Conservation (phyloP, 2,888 invertebrate genomes). For the Tyria jacobaeae region DNA sequence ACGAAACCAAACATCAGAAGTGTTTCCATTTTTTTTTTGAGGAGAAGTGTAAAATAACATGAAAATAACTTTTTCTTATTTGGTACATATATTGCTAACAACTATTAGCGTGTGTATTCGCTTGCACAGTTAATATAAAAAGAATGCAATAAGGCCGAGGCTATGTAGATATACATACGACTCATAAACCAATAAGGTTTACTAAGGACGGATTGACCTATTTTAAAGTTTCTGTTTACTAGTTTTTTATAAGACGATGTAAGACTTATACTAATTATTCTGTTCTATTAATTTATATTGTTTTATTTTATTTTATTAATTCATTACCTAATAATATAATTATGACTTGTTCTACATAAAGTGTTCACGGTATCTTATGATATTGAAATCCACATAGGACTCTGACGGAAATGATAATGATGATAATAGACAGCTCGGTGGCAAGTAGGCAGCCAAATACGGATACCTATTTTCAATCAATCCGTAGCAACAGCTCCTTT, state of each 20-base stretch:
- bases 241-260: constrained; percentile 15
- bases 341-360: too few species aligned
- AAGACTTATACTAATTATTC: neutral
- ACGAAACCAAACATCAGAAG: too few species aligned
- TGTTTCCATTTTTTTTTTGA: too few species aligned
- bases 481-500: constrained; percentile 14
- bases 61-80: neutral
- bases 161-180: constrained; percentile 28
- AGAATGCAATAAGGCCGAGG: constrained; percentile 40
- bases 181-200: constrained; percentile 36
- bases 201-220: constrained; percentile 42
- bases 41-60: too few species aligned
- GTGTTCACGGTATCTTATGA: neutral
- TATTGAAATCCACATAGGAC: neutral
- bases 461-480: constrained; percentile 47
- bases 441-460: constrained; percentile 29
- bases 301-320: too few species aligned
- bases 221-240: constrained; percentile 24
- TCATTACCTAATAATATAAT: too few species aligned
- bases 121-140: constrained; percentile 9
- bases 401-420: neutral
- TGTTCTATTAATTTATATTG: too few species aligned
- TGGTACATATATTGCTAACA: neutral
- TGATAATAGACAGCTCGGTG: too few species aligned
- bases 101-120: neutral